Base-by-base conservation (phyloP, 1,140 invertebrate species). In the Capitella teleta region DNA sequence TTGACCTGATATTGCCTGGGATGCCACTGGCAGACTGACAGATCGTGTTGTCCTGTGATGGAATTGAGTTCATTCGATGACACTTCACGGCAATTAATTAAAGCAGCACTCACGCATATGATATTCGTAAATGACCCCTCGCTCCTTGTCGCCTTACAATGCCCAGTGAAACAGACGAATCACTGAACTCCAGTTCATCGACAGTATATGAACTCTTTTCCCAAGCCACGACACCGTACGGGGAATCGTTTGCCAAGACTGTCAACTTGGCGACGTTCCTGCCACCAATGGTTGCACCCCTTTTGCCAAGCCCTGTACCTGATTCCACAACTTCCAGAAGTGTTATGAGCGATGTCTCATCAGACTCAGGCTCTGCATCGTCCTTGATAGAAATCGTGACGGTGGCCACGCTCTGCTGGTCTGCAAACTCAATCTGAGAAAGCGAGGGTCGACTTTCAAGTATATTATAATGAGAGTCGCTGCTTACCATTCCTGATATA, bases 191-290 rank as follows among this genome's bases (percentile, higher is more conserved):
- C 5, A 65, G 64, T 53, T 68, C 66, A 2, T 28, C 16, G 2
- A 58, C 54, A 3, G 53, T 52, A 16, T 61, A 34, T 0, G 25
- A 34, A 10, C 53, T 45, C 24, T 42, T 53, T 47, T 66, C 61
- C 67, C 67, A 70, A 2, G 57, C 51, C n/a, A 70, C 59, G n/a
- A 67, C 64, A 16, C 68, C 68, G 59, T 62, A 60, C 10, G 65
- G 64, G 2, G 65, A 67, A 40, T 70, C 68, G 52, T 64, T 70
- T 3, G 68, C 68, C 42, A 62, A 52, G 2, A 70, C 63, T 18
- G 58, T 62, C 42, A 70, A 19, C 24, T 46, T 58, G 8, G 61
- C 55, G 16, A 8, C 25, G 3, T 19, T 26, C 42, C n/a, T 21
- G 25, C 18, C 21, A 25, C 67, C 67, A 40, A 69, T 58, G 25